Conservation (phyloP, 2,888 invertebrate species). For the Philereme transversata region DNA sequence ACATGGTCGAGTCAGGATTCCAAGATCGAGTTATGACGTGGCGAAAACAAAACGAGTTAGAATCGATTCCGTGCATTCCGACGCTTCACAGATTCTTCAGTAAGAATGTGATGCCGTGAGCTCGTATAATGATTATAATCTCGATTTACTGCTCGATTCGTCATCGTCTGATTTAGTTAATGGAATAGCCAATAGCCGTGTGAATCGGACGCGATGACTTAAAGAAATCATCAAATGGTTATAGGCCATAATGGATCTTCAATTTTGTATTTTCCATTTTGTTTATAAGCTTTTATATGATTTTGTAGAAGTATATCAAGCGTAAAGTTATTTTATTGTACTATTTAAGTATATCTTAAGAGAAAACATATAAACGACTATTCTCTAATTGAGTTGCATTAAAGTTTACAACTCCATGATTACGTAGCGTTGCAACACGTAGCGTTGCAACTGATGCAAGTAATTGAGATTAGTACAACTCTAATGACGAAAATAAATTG, state of each 20-base stretch:
- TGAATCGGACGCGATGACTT: constrained; percentile 61
- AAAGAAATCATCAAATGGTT: constrained; percentile 33
- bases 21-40: constrained; percentile 78
- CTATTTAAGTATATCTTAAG: no score
- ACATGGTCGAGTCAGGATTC: constrained; percentile 53
- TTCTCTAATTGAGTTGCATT: no score
- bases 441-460: no score
- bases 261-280: constrained; percentile 15
- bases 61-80: constrained; percentile 80
- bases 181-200: constrained; percentile 79
- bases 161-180: constrained; percentile 81
- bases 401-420: no score
- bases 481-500: no score
- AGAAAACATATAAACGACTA: no score
- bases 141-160: constrained; percentile 79
- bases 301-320: constrained; percentile 8
- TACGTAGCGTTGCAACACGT: no score
- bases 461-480: no score
- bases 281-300: constrained; percentile 3
- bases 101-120: constrained; percentile 73
- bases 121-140: constrained; percentile 78
- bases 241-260: constrained; percentile 14
- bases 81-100: constrained; percentile 73
- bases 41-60: constrained; percentile 81
- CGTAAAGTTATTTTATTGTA: constrained; percentile 8